Conservation (phyloP, 2,888 invertebrate species). For the Fabriciana adippe region DNA sequence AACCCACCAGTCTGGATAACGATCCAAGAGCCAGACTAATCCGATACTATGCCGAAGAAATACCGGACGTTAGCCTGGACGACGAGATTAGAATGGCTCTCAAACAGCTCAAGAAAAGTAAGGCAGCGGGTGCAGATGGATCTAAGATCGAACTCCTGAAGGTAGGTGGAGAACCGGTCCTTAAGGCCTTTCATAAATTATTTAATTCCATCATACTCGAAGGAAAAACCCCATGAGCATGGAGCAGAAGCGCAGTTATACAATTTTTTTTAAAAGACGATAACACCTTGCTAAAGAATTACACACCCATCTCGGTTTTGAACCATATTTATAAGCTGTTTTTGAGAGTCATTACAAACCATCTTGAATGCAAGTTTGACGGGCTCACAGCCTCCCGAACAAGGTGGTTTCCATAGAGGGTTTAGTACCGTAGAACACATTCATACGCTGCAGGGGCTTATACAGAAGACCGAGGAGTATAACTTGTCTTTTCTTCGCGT, state of each 20-base stretch:
- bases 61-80: background rate
- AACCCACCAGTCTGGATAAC: too few relatives aligned
- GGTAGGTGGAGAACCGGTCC: background rate
- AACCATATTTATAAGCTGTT: background rate
- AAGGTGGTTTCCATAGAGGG: background rate
- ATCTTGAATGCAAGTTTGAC: background rate
- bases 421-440: background rate
- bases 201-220: background rate
- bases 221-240: background rate
- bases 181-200: background rate
- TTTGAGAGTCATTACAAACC: background rate
- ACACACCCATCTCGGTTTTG: background rate
- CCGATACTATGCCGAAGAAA: too few relatives aligned
- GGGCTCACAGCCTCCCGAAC: constrained; percentile 7
- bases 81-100: too few relatives aligned
- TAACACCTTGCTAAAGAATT: background rate
- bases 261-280: background rate
- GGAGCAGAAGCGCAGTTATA: background rate
- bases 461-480: background rate
- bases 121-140: background rate
- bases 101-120: constrained; percentile 18
- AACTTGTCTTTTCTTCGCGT: background rate
- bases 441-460: background rate
- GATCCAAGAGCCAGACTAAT: too few relatives aligned
- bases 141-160: background rate